Evolutionary conservation across 2,888 invertebrate genomes (phyloP).

Genomic region (Molanna angustata): DNA sequence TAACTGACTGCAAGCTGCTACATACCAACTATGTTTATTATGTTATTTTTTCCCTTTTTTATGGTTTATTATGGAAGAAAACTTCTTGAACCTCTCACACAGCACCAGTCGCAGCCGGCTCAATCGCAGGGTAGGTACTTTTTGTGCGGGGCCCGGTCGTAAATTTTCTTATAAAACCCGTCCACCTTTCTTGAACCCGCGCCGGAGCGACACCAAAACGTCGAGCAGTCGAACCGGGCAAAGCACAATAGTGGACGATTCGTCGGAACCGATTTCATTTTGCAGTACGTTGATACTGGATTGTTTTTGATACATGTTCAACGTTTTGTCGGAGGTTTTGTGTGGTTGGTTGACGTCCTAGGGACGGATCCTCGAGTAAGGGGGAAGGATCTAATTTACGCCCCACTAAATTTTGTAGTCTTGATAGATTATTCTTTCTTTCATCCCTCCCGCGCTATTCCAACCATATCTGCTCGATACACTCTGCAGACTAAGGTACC

Average conservation of each 20-base stretch:
- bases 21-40: not conserved
- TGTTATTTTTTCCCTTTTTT: not conserved
- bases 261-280: no score
- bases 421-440: conserved; percentile 30
- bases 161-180: conserved; percentile 32
- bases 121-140: conserved; percentile 26
- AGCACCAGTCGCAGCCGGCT: not conserved
- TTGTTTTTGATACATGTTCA: no score
- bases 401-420: conserved; percentile 32
- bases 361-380: conserved; percentile 5
- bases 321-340: no score
- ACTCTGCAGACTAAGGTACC: not conserved
- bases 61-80: not conserved
- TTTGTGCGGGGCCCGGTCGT: conserved; percentile 26
- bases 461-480: conserved; percentile 16
- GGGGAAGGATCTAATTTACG: conserved; percentile 29
- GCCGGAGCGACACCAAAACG: no score
- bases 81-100: conserved; percentile 6
- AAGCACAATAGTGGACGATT: no score
- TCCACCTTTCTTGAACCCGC: conserved; percentile 21
- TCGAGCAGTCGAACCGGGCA: no score
- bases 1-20: no score
- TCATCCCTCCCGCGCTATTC: conserved; percentile 12
- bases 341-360: not conserved
- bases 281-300: no score